Conservation (phyloP, 1,140 invertebrate species). For the Campoletis sonorensis region DNA sequence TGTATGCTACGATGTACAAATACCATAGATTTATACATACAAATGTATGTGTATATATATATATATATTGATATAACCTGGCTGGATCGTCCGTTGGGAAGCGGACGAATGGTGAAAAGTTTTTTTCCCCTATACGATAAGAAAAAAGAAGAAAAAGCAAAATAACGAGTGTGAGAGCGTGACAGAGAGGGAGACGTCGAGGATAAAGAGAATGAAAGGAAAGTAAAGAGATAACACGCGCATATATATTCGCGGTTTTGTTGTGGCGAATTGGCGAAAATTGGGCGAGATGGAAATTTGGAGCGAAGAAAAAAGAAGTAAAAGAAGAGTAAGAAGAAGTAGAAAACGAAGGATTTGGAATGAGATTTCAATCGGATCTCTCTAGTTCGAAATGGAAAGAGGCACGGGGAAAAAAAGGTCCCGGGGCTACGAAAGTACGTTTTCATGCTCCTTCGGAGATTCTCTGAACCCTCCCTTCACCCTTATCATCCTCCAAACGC, state of each 20-base stretch:
- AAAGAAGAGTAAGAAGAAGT: too few relatives aligned
- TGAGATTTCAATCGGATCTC: conserved; percentile 42
- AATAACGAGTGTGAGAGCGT: background rate
- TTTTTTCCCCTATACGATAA: conserved; percentile 30
- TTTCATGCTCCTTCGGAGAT: conserved; percentile 25
- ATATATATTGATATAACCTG: background rate
- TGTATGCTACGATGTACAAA: conserved; percentile 5
- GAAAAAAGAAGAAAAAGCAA: conserved; percentile 32
- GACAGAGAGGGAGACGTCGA: conserved; percentile 4
- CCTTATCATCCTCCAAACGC: background rate
- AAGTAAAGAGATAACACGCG: conserved; percentile 3
- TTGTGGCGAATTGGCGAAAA: conserved; percentile 31
- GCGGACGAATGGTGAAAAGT: conserved; percentile 37
- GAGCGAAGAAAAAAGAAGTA: conserved; percentile 17
- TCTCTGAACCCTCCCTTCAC: background rate
- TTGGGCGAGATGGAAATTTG: conserved; percentile 41
- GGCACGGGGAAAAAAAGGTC: background rate
- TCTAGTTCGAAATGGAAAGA: conserved; percentile 16
- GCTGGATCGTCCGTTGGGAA: conserved; percentile 32
- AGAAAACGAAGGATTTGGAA: conserved; percentile 16
- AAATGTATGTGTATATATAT: background rate
- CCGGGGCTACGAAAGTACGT: background rate
- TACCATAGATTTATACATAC: background rate
- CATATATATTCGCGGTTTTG: conserved; percentile 27
- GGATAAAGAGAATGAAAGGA: conserved; percentile 18